Evolutionary conservation across 2,888 invertebrate species (phyloP), one percentile per base, ranked within the genome.

Genomic region (Andrena trimmerana): DNA sequence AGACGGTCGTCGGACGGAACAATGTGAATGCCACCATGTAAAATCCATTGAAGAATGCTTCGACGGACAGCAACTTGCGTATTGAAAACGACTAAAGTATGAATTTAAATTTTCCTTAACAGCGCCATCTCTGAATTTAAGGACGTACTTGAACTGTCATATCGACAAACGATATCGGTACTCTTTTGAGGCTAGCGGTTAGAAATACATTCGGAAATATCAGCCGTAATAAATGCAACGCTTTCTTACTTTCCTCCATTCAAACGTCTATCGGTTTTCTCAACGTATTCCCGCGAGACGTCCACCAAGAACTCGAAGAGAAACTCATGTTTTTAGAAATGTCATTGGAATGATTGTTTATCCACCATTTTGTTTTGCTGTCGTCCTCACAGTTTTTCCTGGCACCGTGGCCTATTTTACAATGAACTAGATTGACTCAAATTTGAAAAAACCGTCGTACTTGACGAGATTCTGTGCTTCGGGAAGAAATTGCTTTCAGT

Each of bases 291-390:
- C 16, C 8, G 31, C 24, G 27, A 59, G 52, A 62, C 50, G n/a
- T 10, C 1, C 16, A 16, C 5, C 8, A 27, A 27, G 3, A 29
- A n/a, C 54, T n/a, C 4, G 1, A 4, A 50, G 50, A 10, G 54
- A 70, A 75, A 69, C 84, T 54, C 59, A 89, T 88, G 88, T 88
- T 88, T 88, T 89, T 63, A 48, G 89, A 81, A 88, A 82, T 83
- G 88, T 88, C 84, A 83, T 73, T 74, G 75, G 77, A 65, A 79
- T 65, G 90, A 90, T 92, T 91, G 92, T 91, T 91, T 92, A 92
- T 91, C 90, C 91, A 92, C 91, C 91, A 91, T 91, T 91, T 91
- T 91, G 91, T 90, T 88, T 90, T 85, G 84, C 91, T 88, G 87
- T 85, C 83, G 88, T 85, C 78, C 86, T 85, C 86, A 79, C 86